Conservation (phyloP, 2,797 vertebrate species). For the Hapalemur alaotrensis region DNA sequence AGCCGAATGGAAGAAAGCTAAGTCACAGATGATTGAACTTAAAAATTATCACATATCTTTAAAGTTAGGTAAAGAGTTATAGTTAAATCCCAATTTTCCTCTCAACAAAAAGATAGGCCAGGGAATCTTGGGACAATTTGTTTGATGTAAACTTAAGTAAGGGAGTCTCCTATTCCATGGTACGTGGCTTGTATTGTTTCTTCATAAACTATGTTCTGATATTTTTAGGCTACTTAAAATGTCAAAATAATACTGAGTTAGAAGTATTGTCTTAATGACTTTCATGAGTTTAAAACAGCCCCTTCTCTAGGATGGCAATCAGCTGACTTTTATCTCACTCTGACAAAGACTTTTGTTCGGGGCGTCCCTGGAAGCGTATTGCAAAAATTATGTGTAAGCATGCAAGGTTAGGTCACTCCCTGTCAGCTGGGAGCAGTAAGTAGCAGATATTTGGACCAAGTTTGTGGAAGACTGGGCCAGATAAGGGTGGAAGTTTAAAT, state of each 20-base stretch:
- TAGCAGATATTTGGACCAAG: background rate
- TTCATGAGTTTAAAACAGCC: constrained; percentile 45
- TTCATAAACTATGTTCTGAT: constrained; percentile 43
- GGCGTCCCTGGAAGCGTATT: background rate
- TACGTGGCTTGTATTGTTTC: constrained; percentile 13
- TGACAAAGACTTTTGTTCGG: background rate
- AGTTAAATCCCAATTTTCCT: constrained; percentile 30
- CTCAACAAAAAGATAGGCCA: constrained; percentile 4
- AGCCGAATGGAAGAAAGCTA: constrained; percentile 55
- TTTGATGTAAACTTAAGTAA: constrained; percentile 23
- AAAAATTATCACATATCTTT: constrained; percentile 57
- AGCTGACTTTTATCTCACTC: constrained; percentile 37
- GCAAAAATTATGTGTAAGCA: background rate
- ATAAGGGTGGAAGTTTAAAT: background rate
- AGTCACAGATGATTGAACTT: constrained; percentile 62
- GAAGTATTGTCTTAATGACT: constrained; percentile 23
- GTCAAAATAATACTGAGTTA: constrained; percentile 58
- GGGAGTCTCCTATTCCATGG: background rate
- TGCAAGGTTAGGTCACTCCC: background rate
- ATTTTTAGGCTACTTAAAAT: constrained; percentile 52
- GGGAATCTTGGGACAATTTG: constrained; percentile 21
- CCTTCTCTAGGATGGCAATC: constrained; percentile 36
- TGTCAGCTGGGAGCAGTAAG: background rate
- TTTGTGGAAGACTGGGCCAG: background rate
- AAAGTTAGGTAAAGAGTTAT: constrained; percentile 65